phyloP scores from a whole-genome alignment of 2,113 vertebrate species.

The Proterorhinus semilunaris region DNA sequence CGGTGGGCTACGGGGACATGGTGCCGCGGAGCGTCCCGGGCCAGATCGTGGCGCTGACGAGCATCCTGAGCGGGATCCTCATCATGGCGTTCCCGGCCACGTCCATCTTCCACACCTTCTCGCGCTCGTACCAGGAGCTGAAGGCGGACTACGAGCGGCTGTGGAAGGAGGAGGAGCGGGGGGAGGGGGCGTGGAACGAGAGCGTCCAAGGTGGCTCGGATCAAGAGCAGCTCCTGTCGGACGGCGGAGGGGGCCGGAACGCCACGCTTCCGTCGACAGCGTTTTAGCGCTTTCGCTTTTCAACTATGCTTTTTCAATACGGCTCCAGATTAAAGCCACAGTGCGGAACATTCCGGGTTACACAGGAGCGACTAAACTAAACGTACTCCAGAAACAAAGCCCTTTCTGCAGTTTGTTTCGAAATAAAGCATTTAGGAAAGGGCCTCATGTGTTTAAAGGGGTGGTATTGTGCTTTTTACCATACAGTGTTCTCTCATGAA shows the following conservation, averaged over 20 bases:
- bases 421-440: too few relatives aligned
- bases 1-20: conserved; percentile 96
- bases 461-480: too few relatives aligned
- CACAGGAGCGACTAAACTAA: too few relatives aligned
- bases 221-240: not conserved
- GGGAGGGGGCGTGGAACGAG: conserved; percentile 33
- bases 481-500: too few relatives aligned
- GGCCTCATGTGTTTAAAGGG: too few relatives aligned
- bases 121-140: conserved; percentile 89
- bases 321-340: too few relatives aligned
- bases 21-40: conserved; percentile 90
- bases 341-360: too few relatives aligned
- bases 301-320: not conserved
- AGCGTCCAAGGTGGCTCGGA: conserved; percentile 29
- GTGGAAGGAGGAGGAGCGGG: conserved; percentile 72
- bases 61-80: conserved; percentile 94
- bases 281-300: conserved; percentile 24
- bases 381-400: too few relatives aligned
- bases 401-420: too few relatives aligned
- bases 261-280: conserved; percentile 34
- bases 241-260: not conserved
- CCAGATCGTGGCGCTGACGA: conserved; percentile 92
- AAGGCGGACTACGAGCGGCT: conserved; percentile 83
- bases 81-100: conserved; percentile 98
- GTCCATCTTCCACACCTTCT: conserved; percentile 97